phyloP scores from a whole-genome alignment of 2,113 vertebrate genomes.

The Tragelaphus strepsiceros region DNA sequence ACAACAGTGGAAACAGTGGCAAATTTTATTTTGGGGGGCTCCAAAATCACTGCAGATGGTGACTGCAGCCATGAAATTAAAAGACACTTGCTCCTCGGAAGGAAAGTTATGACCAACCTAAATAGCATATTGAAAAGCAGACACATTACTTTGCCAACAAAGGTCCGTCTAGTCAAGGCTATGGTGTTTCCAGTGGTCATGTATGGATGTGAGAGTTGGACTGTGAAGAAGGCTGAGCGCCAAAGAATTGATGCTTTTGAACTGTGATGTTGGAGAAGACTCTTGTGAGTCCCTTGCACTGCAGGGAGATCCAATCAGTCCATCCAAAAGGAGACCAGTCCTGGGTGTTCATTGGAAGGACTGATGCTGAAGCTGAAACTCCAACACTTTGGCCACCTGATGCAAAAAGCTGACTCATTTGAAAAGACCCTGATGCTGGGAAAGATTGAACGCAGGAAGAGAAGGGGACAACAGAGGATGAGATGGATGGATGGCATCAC shows the following conservation, averaged over 20 bases:
- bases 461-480: neutral
- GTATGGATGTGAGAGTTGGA: neutral
- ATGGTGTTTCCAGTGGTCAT: neutral
- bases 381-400: neutral
- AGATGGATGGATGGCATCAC: neutral
- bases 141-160: neutral
- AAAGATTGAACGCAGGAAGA: neutral
- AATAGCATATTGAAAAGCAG: neutral
- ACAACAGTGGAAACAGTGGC: neutral
- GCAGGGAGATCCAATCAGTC: neutral
- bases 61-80: neutral
- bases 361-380: neutral
- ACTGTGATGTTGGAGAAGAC: neutral
- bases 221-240: neutral
- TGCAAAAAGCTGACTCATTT: neutral
- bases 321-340: neutral
- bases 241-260: neutral
- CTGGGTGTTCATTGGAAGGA: neutral
- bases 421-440: neutral
- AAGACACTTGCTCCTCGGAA: neutral
- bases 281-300: neutral
- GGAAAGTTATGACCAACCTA: neutral
- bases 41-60: neutral
- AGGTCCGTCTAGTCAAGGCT: neutral
- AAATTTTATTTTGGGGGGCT: fast-evolving